Evolutionary conservation across 1,140 invertebrate genomes (phyloP), one percentile per base, ranked within the genome.

Genomic region (Stegodyphus dumicola): DNA sequence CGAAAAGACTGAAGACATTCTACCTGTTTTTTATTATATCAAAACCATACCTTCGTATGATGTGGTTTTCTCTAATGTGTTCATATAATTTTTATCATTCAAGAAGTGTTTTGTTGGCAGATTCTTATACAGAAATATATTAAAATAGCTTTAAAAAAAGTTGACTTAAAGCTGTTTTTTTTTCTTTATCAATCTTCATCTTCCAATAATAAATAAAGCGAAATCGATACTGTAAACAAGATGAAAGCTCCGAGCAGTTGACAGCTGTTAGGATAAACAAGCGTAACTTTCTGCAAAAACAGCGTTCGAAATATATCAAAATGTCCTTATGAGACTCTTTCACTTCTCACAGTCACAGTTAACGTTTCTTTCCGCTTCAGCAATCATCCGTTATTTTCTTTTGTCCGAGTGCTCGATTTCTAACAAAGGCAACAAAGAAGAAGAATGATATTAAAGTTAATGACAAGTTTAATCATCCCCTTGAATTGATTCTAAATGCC

Each of bases 391-490:
- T 60, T 60, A 60, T 60, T 60, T 60, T 60, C 56, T 60, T 60
- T 60, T 60, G 56, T 60, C 9, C 15, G 15, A 9, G 56, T 15
- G 9, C 56, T 33, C 56, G 5, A 10, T 60, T 9, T 15, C 56
- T 60, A 5, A 60, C 56, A 60, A 10, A 9, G 15, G 56, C 15
- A 60, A 60, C 15, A 9, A 10, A 60, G 15, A 60, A 60, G 15
- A 60, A 9, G 56, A 15, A 15, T 15, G 9, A 60, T 15, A 60
- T 60, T 60, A 60, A 9, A 60, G 9, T 60, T 67, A 67, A 67
- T 67, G 65, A 18, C 17, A 67, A 15, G 65, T 67, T 67, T 67
- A 67, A 67, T 67, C 9, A 18, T 67, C 65, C 65, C n/a, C 65
- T 10, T 15, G n/a, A 17, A 67, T 67, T 6, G 65, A 18, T 15